phyloP scores from a whole-genome alignment of 2,797 vertebrate species.

The Paedocypris micromegethes region DNA sequence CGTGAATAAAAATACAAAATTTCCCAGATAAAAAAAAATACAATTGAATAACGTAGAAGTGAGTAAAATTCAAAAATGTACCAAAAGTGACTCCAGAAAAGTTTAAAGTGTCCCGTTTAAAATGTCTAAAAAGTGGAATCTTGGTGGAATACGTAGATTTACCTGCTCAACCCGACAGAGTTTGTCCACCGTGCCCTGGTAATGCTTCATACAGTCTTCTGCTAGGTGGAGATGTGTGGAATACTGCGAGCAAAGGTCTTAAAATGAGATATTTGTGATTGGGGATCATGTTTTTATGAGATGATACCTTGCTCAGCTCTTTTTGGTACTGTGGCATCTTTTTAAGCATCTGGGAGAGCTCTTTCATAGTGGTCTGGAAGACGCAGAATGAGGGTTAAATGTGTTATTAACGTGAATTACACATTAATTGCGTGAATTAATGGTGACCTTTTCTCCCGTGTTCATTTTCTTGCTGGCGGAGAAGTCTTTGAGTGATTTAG shows the following conservation, averaged over 20 bases:
- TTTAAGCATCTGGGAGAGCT: slow-evolving; percentile 96
- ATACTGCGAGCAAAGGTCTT: slow-evolving; percentile 66
- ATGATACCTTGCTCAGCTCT: slow-evolving; percentile 91
- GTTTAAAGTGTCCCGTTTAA: too few species aligned
- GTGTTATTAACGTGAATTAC: too few species aligned
- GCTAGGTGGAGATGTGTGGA: slow-evolving; percentile 95
- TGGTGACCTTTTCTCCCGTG: slow-evolving; percentile 89
- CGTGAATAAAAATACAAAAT: too few species aligned
- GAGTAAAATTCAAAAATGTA: too few species aligned
- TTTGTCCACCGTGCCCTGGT: slow-evolving; percentile 94
- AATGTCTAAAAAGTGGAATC: too few species aligned
- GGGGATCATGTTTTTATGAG: not conserved
- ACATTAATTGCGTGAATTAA: too few species aligned
- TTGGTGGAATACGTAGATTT: not conserved
- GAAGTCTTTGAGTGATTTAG: slow-evolving; percentile 94
- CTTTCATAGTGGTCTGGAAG: slow-evolving; percentile 89
- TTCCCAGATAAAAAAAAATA: too few species aligned
- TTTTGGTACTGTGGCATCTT: slow-evolving; percentile 99
- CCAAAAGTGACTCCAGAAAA: too few species aligned
- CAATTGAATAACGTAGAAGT: too few species aligned
- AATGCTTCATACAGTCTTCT: slow-evolving; percentile 98
- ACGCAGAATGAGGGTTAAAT: slow-evolving; percentile 24
- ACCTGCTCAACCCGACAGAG: slow-evolving; percentile 98
- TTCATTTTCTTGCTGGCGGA: slow-evolving; percentile 98
- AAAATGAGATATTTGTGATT: too few species aligned